Base-by-base conservation (phyloP, 1,140 invertebrate species). In the Ridgeia piscesae region DNA sequence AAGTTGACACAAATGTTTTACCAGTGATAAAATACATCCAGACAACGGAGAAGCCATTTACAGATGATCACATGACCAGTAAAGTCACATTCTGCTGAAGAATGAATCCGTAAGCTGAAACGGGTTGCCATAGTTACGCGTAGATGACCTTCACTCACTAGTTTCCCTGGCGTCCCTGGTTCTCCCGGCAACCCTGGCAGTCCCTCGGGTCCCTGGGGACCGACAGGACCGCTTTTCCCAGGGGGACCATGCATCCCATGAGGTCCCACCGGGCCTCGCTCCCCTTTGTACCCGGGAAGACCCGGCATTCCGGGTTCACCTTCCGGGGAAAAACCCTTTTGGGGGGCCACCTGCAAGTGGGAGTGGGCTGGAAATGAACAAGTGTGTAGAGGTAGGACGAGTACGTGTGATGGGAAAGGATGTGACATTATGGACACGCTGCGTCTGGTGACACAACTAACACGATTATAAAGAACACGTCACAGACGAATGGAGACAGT, bases 281-380 rank as follows among this genome's bases (percentile, higher is more conserved):
- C 91, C 88, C 94, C 94, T 14, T 88, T 34, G 77, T 92, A 91
- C 34, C 94, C 94, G 17, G 92, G 91, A 31, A 91, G 77, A 1
- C 94, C 94, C n/a, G 92, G 92, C 92, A 92, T 92, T 50, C 92
- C 92, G n/a, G 92, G 92, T 48, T 92, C 92, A 34, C 92, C 92
- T 1, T 92, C 92, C 92, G 34, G 92, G 92, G 92, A 77, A 88
- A 34, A 90, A n/a, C 92, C 92, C n/a, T n/a, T n/a, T n/a, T n/a
- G n/a, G 33, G 92, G 92, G 42, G 50, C 92, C 8, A 89, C 92
- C 58, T 92, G 92, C 14, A 17, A 89, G 90, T 21, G 90, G 35
- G 9, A 33, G 33, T 91, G 91, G n/a, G 92, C 77, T 77, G 58
- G 14, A 17, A 77, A 2, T 77, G 58, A 77, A n/a, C n/a, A n/a